Conservation (phyloP, 1,140 invertebrate genomes). For the Triops longicaudatus region DNA sequence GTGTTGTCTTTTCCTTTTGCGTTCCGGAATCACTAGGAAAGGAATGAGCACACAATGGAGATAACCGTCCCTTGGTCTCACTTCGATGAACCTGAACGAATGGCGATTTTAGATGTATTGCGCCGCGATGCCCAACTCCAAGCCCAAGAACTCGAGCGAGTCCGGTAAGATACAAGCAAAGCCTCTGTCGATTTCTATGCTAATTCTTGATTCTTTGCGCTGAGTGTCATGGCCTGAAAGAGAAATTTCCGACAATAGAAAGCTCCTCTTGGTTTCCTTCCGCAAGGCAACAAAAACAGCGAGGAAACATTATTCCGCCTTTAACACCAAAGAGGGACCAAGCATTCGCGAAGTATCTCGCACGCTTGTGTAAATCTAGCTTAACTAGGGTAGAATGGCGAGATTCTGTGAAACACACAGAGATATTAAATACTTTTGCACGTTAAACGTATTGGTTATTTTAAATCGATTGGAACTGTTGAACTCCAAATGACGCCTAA, state of each 20-base stretch:
- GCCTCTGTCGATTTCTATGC: background rate
- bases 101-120: constrained; percentile 24
- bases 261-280: background rate
- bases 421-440: too few species aligned
- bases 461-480: too few species aligned
- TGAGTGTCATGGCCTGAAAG: background rate
- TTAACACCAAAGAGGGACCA: too few species aligned
- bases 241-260: background rate
- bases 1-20: background rate
- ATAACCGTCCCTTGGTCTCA: constrained; percentile 18
- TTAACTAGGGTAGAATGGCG: too few species aligned
- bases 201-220: background rate
- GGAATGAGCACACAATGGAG: background rate
- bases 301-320: too few species aligned
- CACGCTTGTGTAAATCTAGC: too few species aligned
- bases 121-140: constrained; percentile 25
- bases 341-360: too few species aligned
- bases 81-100: constrained; percentile 22
- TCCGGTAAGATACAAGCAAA: constrained; percentile 24
- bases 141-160: constrained; percentile 21
- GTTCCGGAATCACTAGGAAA: background rate
- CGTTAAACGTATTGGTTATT: too few species aligned
- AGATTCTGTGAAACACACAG: too few species aligned
- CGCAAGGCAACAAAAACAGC: too few species aligned
- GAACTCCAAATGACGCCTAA: too few species aligned